Evolutionary conservation across 2,113 vertebrate genomes (phyloP).

Genomic region (Merops nubicus): DNA sequence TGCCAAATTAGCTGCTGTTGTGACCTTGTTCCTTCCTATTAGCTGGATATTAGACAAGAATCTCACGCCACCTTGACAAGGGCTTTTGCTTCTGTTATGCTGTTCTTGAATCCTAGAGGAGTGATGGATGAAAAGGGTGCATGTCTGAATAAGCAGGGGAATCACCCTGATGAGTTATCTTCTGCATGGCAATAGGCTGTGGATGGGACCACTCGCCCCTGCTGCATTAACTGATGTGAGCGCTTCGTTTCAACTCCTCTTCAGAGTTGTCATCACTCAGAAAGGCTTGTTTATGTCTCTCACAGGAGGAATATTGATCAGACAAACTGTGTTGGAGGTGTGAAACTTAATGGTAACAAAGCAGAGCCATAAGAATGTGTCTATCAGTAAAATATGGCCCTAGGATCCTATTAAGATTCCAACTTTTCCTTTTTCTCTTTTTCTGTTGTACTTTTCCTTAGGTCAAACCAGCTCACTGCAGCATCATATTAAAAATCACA

Average conservation of each 20-base stretch:
- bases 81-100: conserved; percentile 5
- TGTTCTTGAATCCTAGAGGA: not conserved
- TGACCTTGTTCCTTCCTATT: conserved; percentile 24
- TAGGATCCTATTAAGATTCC: not conserved
- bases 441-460: not conserved
- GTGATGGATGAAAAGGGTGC: not conserved
- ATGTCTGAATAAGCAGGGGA: conserved; percentile 32
- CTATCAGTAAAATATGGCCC: not conserved
- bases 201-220: not conserved
- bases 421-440: not conserved
- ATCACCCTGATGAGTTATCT: conserved; percentile 49
- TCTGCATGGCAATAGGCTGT: not conserved
- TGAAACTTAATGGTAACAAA: not conserved
- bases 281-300: not conserved
- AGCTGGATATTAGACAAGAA: conserved; percentile 16
- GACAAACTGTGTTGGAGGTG: not conserved
- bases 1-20: not conserved
- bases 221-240: not conserved
- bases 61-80: conserved; percentile 32
- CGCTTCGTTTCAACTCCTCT: not conserved
- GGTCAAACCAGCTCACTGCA: not conserved
- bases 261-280: not conserved
- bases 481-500: not conserved
- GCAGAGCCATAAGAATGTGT: not conserved
- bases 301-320: not conserved